A percentile compares a stretch with the other conserved stretches of the same genome.
These are phyloP conservation scores for Dicranocentrus wangi DNA, from an alignment of 2,888 invertebrate genomes.

Conservation along the genomic window DNA sequence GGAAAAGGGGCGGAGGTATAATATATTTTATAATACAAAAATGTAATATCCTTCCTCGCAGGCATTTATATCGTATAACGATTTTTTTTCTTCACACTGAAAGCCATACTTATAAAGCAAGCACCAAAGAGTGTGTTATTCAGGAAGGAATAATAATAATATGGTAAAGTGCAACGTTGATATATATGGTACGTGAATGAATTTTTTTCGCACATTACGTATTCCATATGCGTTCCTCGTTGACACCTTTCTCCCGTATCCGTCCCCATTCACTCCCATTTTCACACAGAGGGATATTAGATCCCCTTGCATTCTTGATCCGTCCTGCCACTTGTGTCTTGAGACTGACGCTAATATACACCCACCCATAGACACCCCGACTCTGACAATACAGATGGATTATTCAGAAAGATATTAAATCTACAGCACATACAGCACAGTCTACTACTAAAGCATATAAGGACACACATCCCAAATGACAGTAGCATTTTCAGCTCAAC, in stretches of 20 bases:
- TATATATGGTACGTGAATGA: conserved; percentile 45
- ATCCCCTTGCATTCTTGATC: conserved; percentile 44
- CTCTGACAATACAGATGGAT: conserved; percentile 44
- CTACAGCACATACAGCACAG: neutral
- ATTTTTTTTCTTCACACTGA: no score
- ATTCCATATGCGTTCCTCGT: conserved; percentile 58
- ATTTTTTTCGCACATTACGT: conserved; percentile 50
- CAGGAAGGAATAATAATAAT: no score
- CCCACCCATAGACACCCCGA: conserved; percentile 1
- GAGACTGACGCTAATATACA: no score
- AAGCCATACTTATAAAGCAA: no score
- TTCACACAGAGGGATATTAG: conserved; percentile 20
- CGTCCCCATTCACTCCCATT: conserved; percentile 38
- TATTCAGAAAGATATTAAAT: conserved; percentile 33
- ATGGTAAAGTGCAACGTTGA: conserved; percentile 34
- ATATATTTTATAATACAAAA: no score
- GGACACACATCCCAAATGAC: no score
- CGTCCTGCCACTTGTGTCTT: conserved; percentile 11
- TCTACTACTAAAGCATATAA: no score
- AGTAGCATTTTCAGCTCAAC: no score
- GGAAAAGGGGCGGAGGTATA: no score
- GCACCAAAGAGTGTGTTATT: no score
- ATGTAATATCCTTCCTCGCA: no score
- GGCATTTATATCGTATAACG: no score
- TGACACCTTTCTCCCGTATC: conserved; percentile 60